Evolutionary conservation across 2,113 vertebrate genomes (phyloP), one percentile per base, ranked within the genome.

Genomic region (Actenoides hombroni): DNA sequence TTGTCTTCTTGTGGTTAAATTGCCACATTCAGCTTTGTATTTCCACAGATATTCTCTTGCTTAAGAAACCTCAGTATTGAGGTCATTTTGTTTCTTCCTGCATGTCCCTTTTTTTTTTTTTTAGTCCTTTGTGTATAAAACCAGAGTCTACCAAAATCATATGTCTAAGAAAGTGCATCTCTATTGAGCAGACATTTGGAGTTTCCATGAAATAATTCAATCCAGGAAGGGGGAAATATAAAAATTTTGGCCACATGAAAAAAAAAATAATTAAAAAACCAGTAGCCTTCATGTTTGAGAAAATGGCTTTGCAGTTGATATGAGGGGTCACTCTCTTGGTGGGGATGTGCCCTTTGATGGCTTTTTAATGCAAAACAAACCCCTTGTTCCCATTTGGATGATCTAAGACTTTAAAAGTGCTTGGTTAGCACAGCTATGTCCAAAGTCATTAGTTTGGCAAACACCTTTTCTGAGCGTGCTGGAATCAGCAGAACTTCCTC

Each of bases 381-480:
- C 7, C 31, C 11, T 39, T 49, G 61, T 46, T 79, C 48, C 46
- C 60, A n/a, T 60, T 42, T 82, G 61, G 35, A 57, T 87, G 88
- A 39, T 26, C 23, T 18, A 23, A 78, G 88, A 18, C 26, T 31
- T 25, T 6, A 24, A 16, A 18, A 53, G 31, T 4, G 37, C 83
- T 83, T n/a, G 54, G 74, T 60, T 48, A 88, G 75, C 90, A 48
- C 18, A 31, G 65, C 23, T 23, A 8, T 57, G 20, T 3, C 37
- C 25, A 39, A 53, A 90, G 57, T 82, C 81, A 7, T 35, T 51
- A 16, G 48, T 28, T 42, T 65, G 68, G 57, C 46, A 67, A 44
- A 84, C 60, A 8, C 0, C 1, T 44, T 83, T 63, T 46, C 42
- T 60, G 77, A 60, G 65, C 0, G 0, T 14, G 26, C 39, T n/a